Evolutionary conservation across 1,140 invertebrate genomes (phyloP), one percentile per base, ranked within the genome.

Genomic region (Macrobrachium nipponense): DNA sequence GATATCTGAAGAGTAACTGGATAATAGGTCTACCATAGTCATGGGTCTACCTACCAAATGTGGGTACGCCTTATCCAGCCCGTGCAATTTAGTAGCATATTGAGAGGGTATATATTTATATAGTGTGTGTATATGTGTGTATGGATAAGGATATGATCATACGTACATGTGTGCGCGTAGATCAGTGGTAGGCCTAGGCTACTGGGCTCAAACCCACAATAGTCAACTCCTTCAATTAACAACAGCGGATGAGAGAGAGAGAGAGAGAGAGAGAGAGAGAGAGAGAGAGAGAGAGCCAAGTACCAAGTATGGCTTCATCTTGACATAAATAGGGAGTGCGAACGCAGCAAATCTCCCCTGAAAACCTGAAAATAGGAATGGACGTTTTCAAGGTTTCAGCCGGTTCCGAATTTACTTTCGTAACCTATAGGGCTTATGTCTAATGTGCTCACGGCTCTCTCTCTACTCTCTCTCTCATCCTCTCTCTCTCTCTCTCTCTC

Each of bases 121-220:
- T 17, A 79, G 61, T 79, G 43, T 51, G 43, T 79, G 43, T 79
- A 62, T 79, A 62, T 79, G 36, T 79, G 36, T 79, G 36, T 79
- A 79, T 79, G 36, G 58, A 79, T 79, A 44, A 44, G 2, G 58
- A 62, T 79, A 79, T 79, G 62, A 36, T 36, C 8, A 79, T 12
- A 11, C 1, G 43, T 51, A 36, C 3, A 8, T 79, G 76, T 8
- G 36, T 2, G 1, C 27, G 27, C 27, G 4, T 36, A n/a, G n/a
- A n/a, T n/a, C n/a, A n/a, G n/a, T n/a, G n/a, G n/a, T n/a, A n/a
- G n/a, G n/a, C n/a, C n/a, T n/a, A n/a, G n/a, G n/a, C n/a, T n/a
- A n/a, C 27, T 36, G 27, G 27, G 27, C 27, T 36, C 27, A 36
- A 36, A 36, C 27, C 27, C 68, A 20, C 15, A 20, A 17, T 23